Evolutionary conservation across 1,140 invertebrate species (phyloP).

Genomic region (Thaumetopoea pityocampa): DNA sequence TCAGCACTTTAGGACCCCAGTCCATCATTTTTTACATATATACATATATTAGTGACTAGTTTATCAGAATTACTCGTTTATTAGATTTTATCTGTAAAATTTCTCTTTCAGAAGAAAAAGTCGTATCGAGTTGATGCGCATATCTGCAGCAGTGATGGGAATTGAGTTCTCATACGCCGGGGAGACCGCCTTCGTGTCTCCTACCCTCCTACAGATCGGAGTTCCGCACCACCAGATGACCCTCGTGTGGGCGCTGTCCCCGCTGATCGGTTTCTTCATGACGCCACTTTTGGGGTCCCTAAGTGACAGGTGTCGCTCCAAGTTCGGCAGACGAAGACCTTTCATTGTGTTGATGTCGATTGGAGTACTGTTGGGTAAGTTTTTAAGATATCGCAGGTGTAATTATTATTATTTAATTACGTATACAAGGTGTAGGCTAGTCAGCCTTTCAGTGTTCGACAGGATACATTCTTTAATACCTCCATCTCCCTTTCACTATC

Average conservation of each 20-base stretch:
- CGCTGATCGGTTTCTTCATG: constrained; percentile 93
- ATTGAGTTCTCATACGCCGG: constrained; percentile 98
- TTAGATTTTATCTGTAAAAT: constrained; percentile 3
- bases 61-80: not conserved
- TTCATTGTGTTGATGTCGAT: constrained; percentile 93
- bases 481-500: too few relatives aligned
- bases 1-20: too few relatives aligned
- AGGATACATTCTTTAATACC: too few relatives aligned
- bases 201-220: constrained; percentile 94
- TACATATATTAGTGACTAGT: not conserved
- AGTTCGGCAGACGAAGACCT: constrained; percentile 89
- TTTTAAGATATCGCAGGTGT: too few relatives aligned
- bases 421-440: too few relatives aligned
- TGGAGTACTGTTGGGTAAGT: constrained; percentile 90
- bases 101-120: constrained; percentile 82
- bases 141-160: constrained; percentile 96
- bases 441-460: too few relatives aligned
- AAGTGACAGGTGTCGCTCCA: constrained; percentile 90
- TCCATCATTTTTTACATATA: too few relatives aligned
- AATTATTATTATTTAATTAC: not conserved
- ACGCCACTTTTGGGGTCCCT: constrained; percentile 94
- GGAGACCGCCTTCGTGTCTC: constrained; percentile 97
- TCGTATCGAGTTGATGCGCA: constrained; percentile 86
- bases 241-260: constrained; percentile 95
- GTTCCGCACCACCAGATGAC: constrained; percentile 95